These are phyloP conservation scores for Sclerodermus sp. DNA, from an alignment of 2,888 invertebrate genomes.

Conservation along the genomic window DNA sequence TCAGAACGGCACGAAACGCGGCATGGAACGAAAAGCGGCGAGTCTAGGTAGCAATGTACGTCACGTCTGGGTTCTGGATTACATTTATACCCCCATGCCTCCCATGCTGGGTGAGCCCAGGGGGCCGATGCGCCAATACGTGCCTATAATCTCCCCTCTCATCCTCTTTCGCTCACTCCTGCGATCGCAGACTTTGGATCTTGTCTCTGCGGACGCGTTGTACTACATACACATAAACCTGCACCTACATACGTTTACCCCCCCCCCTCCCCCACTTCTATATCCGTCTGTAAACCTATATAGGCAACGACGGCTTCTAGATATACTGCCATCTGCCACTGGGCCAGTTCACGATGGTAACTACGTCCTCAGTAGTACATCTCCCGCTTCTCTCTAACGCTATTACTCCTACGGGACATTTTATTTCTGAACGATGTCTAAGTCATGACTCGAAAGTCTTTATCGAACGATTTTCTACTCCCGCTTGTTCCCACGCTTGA, in stretches of 20 bases:
- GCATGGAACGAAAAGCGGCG: background rate
- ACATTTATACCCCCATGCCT: slow-evolving; percentile 47
- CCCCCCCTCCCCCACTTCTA: too few species aligned
- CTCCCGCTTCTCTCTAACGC: slow-evolving; percentile 11
- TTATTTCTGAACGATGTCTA: slow-evolving; percentile 38
- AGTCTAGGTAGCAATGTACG: slow-evolving; percentile 41
- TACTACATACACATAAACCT: too few species aligned
- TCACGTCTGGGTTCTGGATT: slow-evolving; percentile 55
- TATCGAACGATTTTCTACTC: slow-evolving; percentile 16
- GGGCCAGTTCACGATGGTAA: slow-evolving; percentile 10
- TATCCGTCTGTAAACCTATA: too few species aligned
- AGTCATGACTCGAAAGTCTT: slow-evolving; percentile 35
- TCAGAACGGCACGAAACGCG: background rate
- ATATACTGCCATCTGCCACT: too few species aligned
- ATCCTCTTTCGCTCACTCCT: slow-evolving; percentile 20
- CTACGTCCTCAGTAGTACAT: slow-evolving; percentile 16
- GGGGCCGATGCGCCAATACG: slow-evolving; percentile 56
- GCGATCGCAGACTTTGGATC: background rate
- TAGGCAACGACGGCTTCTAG: too few species aligned
- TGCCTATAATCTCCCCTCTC: slow-evolving; percentile 50
- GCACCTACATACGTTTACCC: too few species aligned
- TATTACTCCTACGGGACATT: slow-evolving; percentile 37
- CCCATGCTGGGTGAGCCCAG: slow-evolving; percentile 32
- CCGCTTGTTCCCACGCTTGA: background rate
- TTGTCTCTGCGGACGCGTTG: too few species aligned